These are phyloP conservation scores for Caenorhabditis inopinata DNA, from an alignment of 1,140 invertebrate species.

Conservation along the genomic window DNA sequence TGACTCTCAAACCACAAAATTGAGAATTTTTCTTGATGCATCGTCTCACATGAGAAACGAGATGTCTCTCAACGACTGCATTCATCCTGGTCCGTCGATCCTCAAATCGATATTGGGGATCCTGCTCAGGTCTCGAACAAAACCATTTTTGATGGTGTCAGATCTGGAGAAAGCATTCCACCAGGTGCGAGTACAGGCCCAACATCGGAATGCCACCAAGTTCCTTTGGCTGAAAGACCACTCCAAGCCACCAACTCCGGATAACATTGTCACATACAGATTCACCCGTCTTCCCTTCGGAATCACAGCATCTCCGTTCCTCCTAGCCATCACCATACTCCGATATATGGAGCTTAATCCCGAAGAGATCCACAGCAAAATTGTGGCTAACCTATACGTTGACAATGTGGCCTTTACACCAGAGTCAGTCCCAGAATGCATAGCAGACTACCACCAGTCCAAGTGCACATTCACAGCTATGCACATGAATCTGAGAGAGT, in stretches of 20 bases:
- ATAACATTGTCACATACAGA: conserved; percentile 1
- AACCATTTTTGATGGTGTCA: not conserved
- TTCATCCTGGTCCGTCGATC: conserved; percentile 49
- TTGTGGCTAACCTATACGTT: not conserved
- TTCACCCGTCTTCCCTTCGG: conserved; percentile 47
- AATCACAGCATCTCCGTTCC: conserved; percentile 41
- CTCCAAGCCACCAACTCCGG: not conserved
- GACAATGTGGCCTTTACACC: not conserved
- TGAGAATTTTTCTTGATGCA: conserved; percentile 66
- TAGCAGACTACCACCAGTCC: not conserved
- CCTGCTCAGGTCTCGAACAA: conserved; percentile 4
- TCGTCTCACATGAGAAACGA: conserved; percentile 56
- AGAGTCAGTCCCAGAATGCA: not conserved
- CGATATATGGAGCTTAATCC: not conserved
- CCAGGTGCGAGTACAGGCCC: conserved; percentile 17
- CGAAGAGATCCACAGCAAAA: not conserved
- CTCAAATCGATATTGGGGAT: not conserved
- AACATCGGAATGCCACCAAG: conserved; percentile 31
- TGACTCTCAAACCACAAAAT: conserved; percentile 57
- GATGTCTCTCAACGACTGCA: conserved; percentile 62
- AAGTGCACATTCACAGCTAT: conserved; percentile 33
- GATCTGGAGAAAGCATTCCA: conserved; percentile 50
- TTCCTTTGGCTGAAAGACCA: conserved; percentile 48
- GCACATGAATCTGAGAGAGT: conserved; percentile 44
- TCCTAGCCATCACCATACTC: not conserved